Evolutionary conservation across 1,140 invertebrate genomes (phyloP).

Genomic region (Physella acuta): DNA sequence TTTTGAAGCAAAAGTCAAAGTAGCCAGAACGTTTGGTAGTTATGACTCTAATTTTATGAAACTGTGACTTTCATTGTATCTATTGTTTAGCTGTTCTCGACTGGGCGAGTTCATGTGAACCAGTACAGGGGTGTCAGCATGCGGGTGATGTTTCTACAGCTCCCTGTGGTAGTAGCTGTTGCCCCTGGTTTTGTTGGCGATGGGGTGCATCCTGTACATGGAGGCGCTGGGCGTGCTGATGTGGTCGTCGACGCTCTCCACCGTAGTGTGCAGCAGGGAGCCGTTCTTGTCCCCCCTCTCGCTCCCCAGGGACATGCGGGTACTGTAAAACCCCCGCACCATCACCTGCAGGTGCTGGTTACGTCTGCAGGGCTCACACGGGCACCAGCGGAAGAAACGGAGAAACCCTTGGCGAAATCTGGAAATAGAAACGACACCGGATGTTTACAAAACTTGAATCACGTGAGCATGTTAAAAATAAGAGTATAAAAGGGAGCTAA

Average conservation of each 20-base stretch:
- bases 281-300: slow-evolving; percentile 46
- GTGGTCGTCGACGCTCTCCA: slow-evolving; percentile 42
- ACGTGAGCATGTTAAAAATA: no score
- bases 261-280: slow-evolving; percentile 42
- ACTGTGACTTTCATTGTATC: no score
- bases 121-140: no score
- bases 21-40: no score
- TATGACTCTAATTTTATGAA: no score
- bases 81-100: no score
- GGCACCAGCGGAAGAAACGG: slow-evolving; percentile 48
- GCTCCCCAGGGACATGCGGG: slow-evolving; percentile 31
- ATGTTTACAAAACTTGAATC: background rate
- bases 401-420: slow-evolving; percentile 53
- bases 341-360: slow-evolving; percentile 33
- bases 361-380: slow-evolving; percentile 40
- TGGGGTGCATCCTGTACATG: slow-evolving; percentile 35
- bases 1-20: no score
- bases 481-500: no score
- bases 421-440: background rate
- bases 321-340: slow-evolving; percentile 42
- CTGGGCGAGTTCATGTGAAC: no score
- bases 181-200: slow-evolving; percentile 10
- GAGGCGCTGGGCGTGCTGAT: slow-evolving; percentile 27
- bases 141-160: no score
- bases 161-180: background rate